Base-by-base conservation (phyloP, 2,797 vertebrate species). In the Heliangelus exortis region DNA sequence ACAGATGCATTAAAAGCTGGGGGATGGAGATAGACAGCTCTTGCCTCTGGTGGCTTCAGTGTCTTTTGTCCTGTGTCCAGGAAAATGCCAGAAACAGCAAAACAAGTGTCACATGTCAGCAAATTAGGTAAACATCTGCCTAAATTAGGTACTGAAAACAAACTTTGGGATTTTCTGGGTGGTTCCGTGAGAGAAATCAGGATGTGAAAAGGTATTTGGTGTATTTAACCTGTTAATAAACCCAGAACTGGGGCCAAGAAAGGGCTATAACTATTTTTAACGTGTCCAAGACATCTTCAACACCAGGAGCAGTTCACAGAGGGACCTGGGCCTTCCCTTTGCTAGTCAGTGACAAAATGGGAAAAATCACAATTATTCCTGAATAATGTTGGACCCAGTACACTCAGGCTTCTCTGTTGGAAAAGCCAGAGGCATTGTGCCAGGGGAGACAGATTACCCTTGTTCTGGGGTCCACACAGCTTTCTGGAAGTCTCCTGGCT, bases 121-220 rank as follows among this genome's bases (percentile, higher is more conserved):
- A 67, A 79, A 79, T 43, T 10, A 31, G 18, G 12, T 20, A 72
- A 81, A 6, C 10, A 43, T 4, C 2, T 34, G 6, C 8, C 83
- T 82, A 65, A 19, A 4, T 29, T 41, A 31, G 55, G 5, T 29
- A 6, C 4, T 39, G 28, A 23, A 26, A 62, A 55, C 50, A 50
- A 54, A 1, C 1, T 10, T 5, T 0, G 1, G 7, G 2, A 3
- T 39, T 66, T 16, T 61, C 28, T 72, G 47, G 1, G 8, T 33
- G 11, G 34, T 15, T 74, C 10, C 25, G 21, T 28, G 16, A 66
- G 29, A 53, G 14, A 81, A 81, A 78, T 33, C 31, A 29, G 17
- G 15, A 8, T 65, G 5, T 48, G 13, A 41, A 51, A 76, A 34
- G 26, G 4, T 6, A 21, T 3, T 31, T 15, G 20, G 8, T 34